Evolutionary conservation across 2,113 vertebrate genomes (phyloP), one percentile per base, ranked within the genome.

Genomic region (Oryzias celebensis): DNA sequence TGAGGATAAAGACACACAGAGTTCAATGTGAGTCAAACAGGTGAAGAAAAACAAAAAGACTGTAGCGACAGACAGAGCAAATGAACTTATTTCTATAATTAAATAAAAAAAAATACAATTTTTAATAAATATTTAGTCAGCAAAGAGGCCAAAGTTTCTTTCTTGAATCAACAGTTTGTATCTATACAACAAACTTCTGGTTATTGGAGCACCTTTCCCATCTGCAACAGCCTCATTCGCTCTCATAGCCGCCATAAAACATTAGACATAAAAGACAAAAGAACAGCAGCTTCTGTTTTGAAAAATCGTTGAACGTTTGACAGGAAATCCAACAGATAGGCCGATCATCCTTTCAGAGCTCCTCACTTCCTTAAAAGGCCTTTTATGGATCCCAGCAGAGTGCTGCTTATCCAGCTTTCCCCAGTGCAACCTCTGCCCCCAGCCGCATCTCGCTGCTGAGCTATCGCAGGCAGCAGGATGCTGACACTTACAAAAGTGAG

Each of bases 341-440:
- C 20, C 58, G 52, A 81, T 53, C 58, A 71, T 78, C 63, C 24
- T 62, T 57, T 52, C 36, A 43, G 68, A 83, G 63, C 51, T 36
- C 52, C 20, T 49, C 62, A 53, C 81, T 80, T 62, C 81, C 78
- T 73, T 85, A 81, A 69, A 89, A 80, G 86, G 77, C 48, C 42
- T 52, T 45, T 7, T 57, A 84, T 58, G 70, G 73, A 68, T 85
- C 55, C 62, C 31, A 16, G 28, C 56, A 71, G 31, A 55, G 49
- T 55, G 3, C 20, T 4, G 52, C 47, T 82, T 81, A 78, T 80
- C 61, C 65, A 68, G 73, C 17, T 50, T 63, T 56, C 12, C 68
- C 55, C 59, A 24, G 41, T 44, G 57, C 63, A 41, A 73, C 70
- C 79, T 84, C 51, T 77, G 77, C 62, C 70, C 61, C 52, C 44